Conservation (phyloP, 2,113 vertebrate species). For the Colinus virginianus region DNA sequence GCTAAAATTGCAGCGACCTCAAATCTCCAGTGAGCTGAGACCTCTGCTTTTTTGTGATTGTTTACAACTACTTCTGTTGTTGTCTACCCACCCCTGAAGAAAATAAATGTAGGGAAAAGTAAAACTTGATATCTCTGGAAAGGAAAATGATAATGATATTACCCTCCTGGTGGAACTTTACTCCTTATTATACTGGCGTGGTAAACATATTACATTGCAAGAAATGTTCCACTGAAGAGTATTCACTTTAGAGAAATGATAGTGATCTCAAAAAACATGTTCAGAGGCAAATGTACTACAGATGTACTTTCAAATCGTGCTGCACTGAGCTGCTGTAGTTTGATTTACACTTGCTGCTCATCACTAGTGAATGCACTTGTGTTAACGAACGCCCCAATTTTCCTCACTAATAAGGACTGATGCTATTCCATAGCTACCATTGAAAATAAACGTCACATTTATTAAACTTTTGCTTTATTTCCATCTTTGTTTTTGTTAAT, state of each 20-base stretch:
- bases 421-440: not conserved
- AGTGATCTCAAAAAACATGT: not conserved
- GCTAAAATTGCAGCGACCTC: not conserved
- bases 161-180: not conserved
- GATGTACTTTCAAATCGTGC: not conserved
- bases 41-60: conserved; percentile 17
- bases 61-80: not conserved
- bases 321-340: conserved; percentile 1
- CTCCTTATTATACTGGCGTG: not conserved
- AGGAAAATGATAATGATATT: not conserved
- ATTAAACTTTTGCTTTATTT: not conserved
- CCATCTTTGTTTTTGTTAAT: not conserved
- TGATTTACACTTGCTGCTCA: conserved; percentile 42
- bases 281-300: not conserved
- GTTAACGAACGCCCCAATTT: not conserved
- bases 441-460: not conserved
- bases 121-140: not conserved
- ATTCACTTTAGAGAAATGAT: not conserved
- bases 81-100: not conserved
- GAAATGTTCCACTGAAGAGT: not conserved
- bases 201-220: conserved; percentile 13
- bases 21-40: not conserved
- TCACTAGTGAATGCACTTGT: conserved; percentile 34
- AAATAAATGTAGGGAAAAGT: not conserved
- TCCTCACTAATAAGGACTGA: not conserved